Evolutionary conservation across 2,888 invertebrate species (phyloP), one percentile per base, ranked within the genome.

Genomic region (Arenicola marina): DNA sequence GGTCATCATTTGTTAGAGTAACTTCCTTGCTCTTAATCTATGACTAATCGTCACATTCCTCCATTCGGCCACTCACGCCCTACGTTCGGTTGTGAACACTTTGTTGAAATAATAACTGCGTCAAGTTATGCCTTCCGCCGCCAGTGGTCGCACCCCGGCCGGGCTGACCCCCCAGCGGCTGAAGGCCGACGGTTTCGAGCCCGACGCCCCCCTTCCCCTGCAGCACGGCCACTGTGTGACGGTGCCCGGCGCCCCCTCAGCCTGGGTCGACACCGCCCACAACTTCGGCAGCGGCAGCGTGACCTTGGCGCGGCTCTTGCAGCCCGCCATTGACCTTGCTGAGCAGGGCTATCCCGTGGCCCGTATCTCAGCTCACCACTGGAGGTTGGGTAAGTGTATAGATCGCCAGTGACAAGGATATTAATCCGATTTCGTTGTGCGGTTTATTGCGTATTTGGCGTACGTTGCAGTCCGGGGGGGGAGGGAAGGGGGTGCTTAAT

Each of bases 241-340:
- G 3, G 80, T 83, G 1, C 83, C 83, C 21, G 83, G 82, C 1
- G 76, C 80, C 24, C 77, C 80, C 1, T 78, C 78, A 21, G 79
- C 79, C 24, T 80, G 79, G 78, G 69, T 73, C 33, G 79, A 80
- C 62, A 74, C 78, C 1, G 68, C 80, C 0, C 59, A 77, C 4
- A 67, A 69, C 29, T 80, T 78, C 69, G 82, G 82, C 21, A 78
- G 76, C 65, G 75, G 75, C 44, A 78, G 43, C n/a, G 55, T 80
- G 4, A 65, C 73, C 2, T 26, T 80, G 55, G 38, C 51, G 15
- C 69, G 79, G 28, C 73, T 81, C 29, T 62, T 81, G 21, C 58
- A 67, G 18, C 81, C 81, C 7, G 79, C 79, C n/a, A 76, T 78
- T 32, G 58, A 70, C 3, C 59, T 80, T 26, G 81, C 82, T n/a